A percentile compares a stretch with the other conserved stretches of the same genome.
These are phyloP conservation scores for Allophyes oxyacanthae DNA, from an alignment of 2,888 invertebrate species.

Conservation along the genomic window DNA sequence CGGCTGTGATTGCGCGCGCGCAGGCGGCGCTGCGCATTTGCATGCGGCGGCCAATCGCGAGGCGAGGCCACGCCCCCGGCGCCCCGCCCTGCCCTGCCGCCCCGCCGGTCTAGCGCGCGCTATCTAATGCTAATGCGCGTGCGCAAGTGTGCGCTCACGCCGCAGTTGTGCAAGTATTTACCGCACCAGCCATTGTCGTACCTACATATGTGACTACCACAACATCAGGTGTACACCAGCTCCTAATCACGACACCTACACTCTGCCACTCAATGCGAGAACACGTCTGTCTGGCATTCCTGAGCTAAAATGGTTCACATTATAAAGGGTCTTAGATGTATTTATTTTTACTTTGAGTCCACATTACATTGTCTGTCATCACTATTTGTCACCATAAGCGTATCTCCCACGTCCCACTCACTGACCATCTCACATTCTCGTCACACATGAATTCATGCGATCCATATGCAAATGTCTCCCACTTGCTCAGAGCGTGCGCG, in stretches of 20 bases:
- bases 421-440: neutral
- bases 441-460: slow-evolving; percentile 6
- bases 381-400: neutral
- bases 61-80: slow-evolving; percentile 66
- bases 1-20: slow-evolving; percentile 74
- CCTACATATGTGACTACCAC: slow-evolving; percentile 3
- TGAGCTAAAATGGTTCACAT: neutral
- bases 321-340: too few relatives aligned
- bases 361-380: neutral
- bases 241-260: neutral
- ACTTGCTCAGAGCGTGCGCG: slow-evolving; percentile 11
- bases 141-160: slow-evolving; percentile 28
- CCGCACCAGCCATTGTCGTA: slow-evolving; percentile 7
- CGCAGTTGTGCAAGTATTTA: slow-evolving; percentile 4
- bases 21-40: slow-evolving; percentile 79
- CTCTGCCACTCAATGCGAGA: slow-evolving; percentile 4
- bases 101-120: slow-evolving; percentile 39
- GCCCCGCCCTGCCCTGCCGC: slow-evolving; percentile 46
- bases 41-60: slow-evolving; percentile 78
- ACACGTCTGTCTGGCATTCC: neutral
- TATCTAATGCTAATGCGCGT: slow-evolving; percentile 56
- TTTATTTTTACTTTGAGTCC: neutral
- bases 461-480: slow-evolving; percentile 34
- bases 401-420: neutral
- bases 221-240: slow-evolving; percentile 1